phyloP scores from a whole-genome alignment of 2,113 vertebrate species.

The Baryphthengus martii region DNA sequence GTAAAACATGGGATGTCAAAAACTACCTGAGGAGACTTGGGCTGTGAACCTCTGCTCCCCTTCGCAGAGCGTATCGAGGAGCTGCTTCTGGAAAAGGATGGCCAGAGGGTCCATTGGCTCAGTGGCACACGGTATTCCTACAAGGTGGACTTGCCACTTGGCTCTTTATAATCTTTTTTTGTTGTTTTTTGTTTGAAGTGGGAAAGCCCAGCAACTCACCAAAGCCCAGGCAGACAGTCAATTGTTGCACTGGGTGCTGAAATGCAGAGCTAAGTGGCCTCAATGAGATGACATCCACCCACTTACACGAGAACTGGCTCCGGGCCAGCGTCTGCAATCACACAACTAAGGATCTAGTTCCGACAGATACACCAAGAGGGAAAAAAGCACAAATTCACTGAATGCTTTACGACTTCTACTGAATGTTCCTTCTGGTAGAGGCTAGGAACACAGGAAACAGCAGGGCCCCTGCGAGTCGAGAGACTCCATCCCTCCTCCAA shows the following conservation, averaged over 20 bases:
- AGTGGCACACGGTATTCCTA: accelerated
- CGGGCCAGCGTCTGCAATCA: background rate
- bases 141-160: background rate
- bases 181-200: accelerated
- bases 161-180: background rate
- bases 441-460: background rate
- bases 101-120: background rate
- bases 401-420: background rate
- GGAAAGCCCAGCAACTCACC: background rate
- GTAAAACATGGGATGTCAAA: background rate
- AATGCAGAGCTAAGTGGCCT: background rate
- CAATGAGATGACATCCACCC: background rate
- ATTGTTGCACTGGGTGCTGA: background rate
- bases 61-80: background rate
- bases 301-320: background rate
- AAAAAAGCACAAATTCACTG: background rate
- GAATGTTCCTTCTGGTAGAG: background rate
- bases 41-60: background rate
- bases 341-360: background rate
- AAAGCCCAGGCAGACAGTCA: background rate
- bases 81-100: background rate
- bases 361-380: accelerated
- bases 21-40: background rate
- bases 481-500: background rate
- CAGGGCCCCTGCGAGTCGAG: background rate